Conservation (phyloP, 2,888 invertebrate genomes). For the Ochropacha duplaris region DNA sequence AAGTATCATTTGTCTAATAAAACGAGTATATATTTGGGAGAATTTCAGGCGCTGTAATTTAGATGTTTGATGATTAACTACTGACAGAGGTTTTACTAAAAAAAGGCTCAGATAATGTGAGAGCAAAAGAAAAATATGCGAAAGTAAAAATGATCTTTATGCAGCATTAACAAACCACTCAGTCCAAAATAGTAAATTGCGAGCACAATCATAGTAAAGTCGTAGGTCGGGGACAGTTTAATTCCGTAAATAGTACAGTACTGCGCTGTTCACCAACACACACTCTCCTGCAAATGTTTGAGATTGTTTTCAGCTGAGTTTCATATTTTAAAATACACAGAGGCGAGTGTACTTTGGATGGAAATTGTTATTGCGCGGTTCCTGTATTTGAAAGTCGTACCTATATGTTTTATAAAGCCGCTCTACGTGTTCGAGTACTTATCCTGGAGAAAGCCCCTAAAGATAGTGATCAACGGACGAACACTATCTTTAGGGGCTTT, state of each 20-base stretch:
- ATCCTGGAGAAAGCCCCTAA: no score
- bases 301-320: constrained; percentile 27
- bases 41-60: not conserved
- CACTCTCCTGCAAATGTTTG: constrained; percentile 11
- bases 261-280: constrained; percentile 10
- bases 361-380: not conserved
- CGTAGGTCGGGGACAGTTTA: constrained; percentile 11
- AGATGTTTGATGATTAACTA: not conserved
- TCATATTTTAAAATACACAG: constrained; percentile 28
- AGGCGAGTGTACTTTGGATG: not conserved
- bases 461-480: no score
- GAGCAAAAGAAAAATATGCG: not conserved
- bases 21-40: not conserved
- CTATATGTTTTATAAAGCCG: not conserved
- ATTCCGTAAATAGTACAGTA: constrained; percentile 29
- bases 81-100: no score
- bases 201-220: not conserved
- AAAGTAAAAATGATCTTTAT: no score
- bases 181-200: not conserved
- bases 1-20: not conserved
- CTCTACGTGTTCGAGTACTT: not conserved
- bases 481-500: no score
- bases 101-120: no score
- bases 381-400: not conserved
- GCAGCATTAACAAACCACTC: not conserved